Evolutionary conservation across 2,888 invertebrate genomes (phyloP), one percentile per base, ranked within the genome.

Genomic region (Oligia fasciuncula): DNA sequence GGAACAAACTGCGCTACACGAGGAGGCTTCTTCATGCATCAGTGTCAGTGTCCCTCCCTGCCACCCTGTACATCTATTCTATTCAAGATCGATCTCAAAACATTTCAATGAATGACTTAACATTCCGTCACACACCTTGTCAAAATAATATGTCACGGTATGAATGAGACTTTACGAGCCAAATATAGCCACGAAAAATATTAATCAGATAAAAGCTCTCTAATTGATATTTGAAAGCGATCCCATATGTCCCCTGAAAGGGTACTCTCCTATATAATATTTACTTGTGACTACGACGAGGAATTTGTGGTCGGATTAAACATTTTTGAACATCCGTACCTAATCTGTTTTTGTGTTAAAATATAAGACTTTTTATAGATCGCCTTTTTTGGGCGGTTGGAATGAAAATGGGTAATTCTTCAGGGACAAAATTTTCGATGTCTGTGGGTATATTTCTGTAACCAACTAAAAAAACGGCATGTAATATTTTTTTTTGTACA

Each of bases 151-250:
- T 67, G 43, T 43, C 29, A 54, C 23, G 19, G 62, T 76, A 49
- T 17, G 51, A 35, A 40, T 54, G 49, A 43, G 49, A n/a, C 71
- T 19, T 54, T 54, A 66, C 13, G 13, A 43, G 35, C 68, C 40
- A 49, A 73, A 74, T 73, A 83, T 82, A 76, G 63, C 67, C 43
- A 82, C 69, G 62, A 82, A 81, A 84, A 86, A 87, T 85, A 84
- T 89, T 89, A 89, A 89, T 89, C 89, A 76, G 77, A 81, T 88
- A 72, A 88, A 84, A 88, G 88, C 80, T 79, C 84, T 78, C 75
- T 79, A 84, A 82, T 85, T 80, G 66, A 74, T 77, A 82, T 78
- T n/a, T 78, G 77, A 69, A 82, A 84, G 81, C 51, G 80, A 87
- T 71, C 74, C 71, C 67, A 51, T 72, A 77, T 29, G 80, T 82